Conservation (phyloP, 2,113 vertebrate genomes). For the Cryptomyrus ogoouensis region DNA sequence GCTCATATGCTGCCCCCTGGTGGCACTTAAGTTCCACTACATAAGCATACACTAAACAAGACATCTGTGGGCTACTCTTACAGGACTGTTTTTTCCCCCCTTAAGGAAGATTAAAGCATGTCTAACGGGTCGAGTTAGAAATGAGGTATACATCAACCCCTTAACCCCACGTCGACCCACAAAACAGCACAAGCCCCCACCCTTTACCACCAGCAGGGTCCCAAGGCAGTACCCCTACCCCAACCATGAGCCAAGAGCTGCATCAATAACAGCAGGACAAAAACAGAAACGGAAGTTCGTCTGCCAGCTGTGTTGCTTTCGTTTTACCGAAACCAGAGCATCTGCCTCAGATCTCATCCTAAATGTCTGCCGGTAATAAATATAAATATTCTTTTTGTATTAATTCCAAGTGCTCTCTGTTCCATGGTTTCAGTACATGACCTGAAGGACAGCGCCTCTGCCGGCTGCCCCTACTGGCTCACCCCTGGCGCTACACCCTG, state of each 20-base stretch:
- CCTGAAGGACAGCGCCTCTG: neutral
- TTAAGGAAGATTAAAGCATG: slow-evolving; percentile 84
- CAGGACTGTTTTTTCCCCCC: slow-evolving; percentile 45
- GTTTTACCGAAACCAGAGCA: neutral
- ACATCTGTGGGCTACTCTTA: slow-evolving; percentile 73
- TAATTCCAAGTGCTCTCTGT: slow-evolving; percentile 8
- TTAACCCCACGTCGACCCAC: slow-evolving; percentile 49
- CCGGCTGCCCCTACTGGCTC: neutral
- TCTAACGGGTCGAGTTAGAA: slow-evolving; percentile 82
- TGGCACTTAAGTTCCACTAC: slow-evolving; percentile 57
- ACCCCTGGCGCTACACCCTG: neutral
- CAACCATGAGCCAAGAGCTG: neutral
- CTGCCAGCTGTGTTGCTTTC: neutral
- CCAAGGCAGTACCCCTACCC: neutral
- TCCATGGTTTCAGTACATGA: neutral
- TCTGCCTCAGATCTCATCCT: neutral
- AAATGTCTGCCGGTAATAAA: neutral
- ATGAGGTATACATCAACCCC: slow-evolving; percentile 96
- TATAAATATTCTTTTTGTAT: neutral
- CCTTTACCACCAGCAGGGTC: slow-evolving; percentile 23
- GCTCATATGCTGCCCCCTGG: slow-evolving; percentile 58
- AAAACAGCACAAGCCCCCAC: slow-evolving; percentile 47
- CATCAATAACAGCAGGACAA: neutral
- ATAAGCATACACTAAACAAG: slow-evolving; percentile 52
- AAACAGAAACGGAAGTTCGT: neutral